Evolutionary conservation across 2,888 invertebrate species (phyloP).

Genomic region (Rotaria socialis): DNA sequence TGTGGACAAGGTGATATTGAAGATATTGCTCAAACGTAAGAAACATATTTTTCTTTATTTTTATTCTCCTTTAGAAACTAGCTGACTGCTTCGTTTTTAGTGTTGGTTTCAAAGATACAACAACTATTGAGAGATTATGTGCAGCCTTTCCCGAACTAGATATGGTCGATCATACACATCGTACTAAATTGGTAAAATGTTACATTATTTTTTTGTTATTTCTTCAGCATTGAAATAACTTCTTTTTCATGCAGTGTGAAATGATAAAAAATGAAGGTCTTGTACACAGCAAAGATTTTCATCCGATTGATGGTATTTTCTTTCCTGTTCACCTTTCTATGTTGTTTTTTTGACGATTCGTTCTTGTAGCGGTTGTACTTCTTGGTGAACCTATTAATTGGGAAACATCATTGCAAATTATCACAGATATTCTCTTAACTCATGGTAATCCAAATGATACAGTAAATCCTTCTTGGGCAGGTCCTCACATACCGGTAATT

Average conservation of each 20-base stretch:
- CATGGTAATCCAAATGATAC: constrained; percentile 54
- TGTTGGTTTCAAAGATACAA: constrained; percentile 39
- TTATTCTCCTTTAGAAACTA: neutral
- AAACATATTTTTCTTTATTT: neutral
- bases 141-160: constrained; percentile 44
- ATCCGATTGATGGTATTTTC: constrained; percentile 40
- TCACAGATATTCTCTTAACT: constrained; percentile 57
- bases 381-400: constrained; percentile 58
- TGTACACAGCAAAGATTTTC: constrained; percentile 36
- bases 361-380: constrained; percentile 53
- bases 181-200: constrained; percentile 12
- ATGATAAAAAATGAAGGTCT: constrained; percentile 31
- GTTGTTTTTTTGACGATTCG: neutral
- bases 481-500: constrained; percentile 55
- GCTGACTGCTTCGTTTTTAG: neutral
- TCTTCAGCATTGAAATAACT: no score
- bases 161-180: constrained; percentile 43
- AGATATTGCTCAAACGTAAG: constrained; percentile 37
- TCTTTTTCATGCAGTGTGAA: neutral
- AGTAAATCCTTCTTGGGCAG: constrained; percentile 42
- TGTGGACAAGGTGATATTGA: constrained; percentile 41
- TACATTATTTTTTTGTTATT: neutral
- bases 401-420: constrained; percentile 58
- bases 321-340: neutral
- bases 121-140: constrained; percentile 41